A percentile compares a stretch with the other conserved stretches of the same genome.
Evolutionary conservation across 2,888 invertebrate species (phyloP).

Genomic region (Periphyllus acericola): DNA sequence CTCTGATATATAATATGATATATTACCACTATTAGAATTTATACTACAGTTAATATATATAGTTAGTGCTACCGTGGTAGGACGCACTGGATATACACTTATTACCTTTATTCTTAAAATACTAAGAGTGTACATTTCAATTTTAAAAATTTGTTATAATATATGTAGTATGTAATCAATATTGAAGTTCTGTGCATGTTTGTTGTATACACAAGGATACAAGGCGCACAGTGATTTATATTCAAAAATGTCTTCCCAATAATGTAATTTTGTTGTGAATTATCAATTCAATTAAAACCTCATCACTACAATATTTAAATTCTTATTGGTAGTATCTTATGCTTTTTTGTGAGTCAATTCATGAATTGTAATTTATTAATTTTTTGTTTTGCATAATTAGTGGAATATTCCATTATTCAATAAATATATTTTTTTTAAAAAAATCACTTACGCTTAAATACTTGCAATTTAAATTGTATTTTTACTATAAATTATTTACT

Average conservation of each 20-base stretch:
- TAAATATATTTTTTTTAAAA: no score
- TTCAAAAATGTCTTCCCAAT: not conserved
- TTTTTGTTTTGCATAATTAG: no score
- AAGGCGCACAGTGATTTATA: no score
- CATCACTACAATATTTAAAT: no score
- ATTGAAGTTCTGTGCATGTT: not conserved
- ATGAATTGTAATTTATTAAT: no score
- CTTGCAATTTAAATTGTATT: no score
- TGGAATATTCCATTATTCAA: no score
- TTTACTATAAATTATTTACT: no score
- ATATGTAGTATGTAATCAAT: not conserved
- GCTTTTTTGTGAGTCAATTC: no score
- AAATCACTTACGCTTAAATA: no score
- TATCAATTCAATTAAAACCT: not conserved
- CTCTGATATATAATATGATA: not conserved
- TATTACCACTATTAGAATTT: not conserved
- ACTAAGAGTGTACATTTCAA: not conserved
- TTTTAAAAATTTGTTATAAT: not conserved
- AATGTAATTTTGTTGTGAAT: not conserved
- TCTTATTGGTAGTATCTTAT: no score
- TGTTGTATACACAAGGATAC: not conserved
- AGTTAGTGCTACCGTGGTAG: not conserved
- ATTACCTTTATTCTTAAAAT: not conserved
- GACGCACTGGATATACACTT: not conserved
- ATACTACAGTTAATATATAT: not conserved